phyloP scores from a whole-genome alignment of 1,140 invertebrate genomes.

The Drosophila melanica region DNA sequence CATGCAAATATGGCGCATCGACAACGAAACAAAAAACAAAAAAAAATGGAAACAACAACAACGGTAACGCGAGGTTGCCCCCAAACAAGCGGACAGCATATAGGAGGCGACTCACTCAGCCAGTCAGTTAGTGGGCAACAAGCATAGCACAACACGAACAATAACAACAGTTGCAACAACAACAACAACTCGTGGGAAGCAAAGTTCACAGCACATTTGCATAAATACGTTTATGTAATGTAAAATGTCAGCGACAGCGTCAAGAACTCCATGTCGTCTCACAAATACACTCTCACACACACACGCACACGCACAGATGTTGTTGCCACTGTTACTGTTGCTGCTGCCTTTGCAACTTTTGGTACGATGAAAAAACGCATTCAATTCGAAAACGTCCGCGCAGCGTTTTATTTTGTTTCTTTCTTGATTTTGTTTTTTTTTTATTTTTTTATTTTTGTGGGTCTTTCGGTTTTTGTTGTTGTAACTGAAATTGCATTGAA shows the following conservation, averaged over 20 bases:
- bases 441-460: conserved; percentile 17
- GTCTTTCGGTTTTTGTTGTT: conserved; percentile 18
- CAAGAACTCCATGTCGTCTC: conserved; percentile 51
- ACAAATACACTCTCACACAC: neutral
- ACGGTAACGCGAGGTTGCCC: neutral
- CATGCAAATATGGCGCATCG: conserved; percentile 77
- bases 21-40: conserved; percentile 44
- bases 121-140: conserved; percentile 59
- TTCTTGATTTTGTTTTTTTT: conserved; percentile 19
- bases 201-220: conserved; percentile 74
- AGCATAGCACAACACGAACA: conserved; percentile 24
- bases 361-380: conserved; percentile 56
- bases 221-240: conserved; percentile 81
- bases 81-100: conserved; percentile 15
- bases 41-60: conserved; percentile 4
- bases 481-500: conserved; percentile 60
- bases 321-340: conserved; percentile 8
- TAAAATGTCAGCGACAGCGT: conserved; percentile 76
- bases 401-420: neutral
- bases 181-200: conserved; percentile 57
- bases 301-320: conserved; percentile 4
- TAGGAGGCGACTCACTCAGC: conserved; percentile 41
- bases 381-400: conserved; percentile 41
- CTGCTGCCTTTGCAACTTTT: conserved; percentile 37
- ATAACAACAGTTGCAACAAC: conserved; percentile 4